Evolutionary conservation across 2,797 vertebrate species (phyloP), one percentile per base, ranked within the genome.

Genomic region (Falco peregrinus): DNA sequence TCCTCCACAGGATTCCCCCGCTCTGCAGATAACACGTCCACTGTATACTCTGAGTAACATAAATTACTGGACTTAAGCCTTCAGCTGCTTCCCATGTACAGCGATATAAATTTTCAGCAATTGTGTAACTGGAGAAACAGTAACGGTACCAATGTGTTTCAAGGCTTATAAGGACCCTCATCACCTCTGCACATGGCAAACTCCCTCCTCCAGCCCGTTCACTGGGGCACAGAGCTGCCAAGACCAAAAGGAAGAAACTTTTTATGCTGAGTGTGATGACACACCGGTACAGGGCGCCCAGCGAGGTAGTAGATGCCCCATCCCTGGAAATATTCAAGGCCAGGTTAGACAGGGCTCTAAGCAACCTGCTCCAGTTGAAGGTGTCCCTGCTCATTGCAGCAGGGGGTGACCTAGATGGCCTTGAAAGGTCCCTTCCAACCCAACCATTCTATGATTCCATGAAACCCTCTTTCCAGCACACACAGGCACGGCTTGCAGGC

Each of bases 61-160:
- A 43, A 63, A 20, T 25, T 48, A 28, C 47, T 37, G 22, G 10
- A 10, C 43, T 25, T 10, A 84, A 68, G 39, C 37, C 43, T 84
- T 48, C 33, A 35, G 60, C 35, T n/a, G 54, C n/a, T 54, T 41
- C 73, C 48, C 57, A 37, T 8, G 16, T 10, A 17, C 35, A 61
- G 50, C 21, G 70, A 37, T 4, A 7, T 2, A 24, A 10, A 11
- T 20, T 29, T 71, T 22, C 6, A 56, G 57, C 31, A 57, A 21
- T 5, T 48, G 54, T 19, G 8, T 5, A n/a, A 51, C 20, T 13
- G 28, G 14, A 80, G 63, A 17, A 70, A 29, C 3, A 13, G 41
- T 0, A 24, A 57, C 3, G 16, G 37, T 13, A n/a, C 5, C 8
- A 0, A 26, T 4, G 64, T 0, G 7, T 10, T 33, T 16, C 35